Evolutionary conservation across 2,113 vertebrate genomes (phyloP).

Genomic region (Propithecus coquereli): DNA sequence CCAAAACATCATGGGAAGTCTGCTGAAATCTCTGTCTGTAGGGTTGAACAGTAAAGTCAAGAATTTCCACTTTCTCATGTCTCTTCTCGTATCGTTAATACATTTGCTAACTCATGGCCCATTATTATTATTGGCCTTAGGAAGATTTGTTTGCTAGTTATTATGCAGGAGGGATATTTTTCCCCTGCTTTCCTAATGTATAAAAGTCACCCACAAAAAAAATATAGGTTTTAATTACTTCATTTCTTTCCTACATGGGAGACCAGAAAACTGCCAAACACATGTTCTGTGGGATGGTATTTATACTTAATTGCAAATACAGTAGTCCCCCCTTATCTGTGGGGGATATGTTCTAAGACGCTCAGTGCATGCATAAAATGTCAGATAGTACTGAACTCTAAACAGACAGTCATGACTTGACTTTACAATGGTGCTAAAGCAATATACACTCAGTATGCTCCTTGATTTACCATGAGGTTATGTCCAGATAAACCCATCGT

Average conservation of each 20-base stretch:
- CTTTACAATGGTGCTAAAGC: not conserved
- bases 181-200: not conserved
- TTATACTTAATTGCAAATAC: not conserved
- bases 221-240: not conserved
- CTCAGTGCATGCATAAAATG: not conserved
- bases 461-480: not conserved
- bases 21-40: not conserved
- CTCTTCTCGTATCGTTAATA: not conserved
- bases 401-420: not conserved
- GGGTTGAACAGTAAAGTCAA: not conserved
- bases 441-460: not conserved
- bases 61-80: not conserved
- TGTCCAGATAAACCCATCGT: not conserved
- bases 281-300: not conserved
- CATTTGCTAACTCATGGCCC: not conserved
- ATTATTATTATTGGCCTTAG: not conserved
- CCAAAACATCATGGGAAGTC: not conserved
- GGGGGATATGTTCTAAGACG: not conserved
- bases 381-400: not conserved
- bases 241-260: not conserved
- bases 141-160: not conserved
- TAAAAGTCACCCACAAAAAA: not conserved
- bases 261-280: not conserved
- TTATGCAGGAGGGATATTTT: not conserved
- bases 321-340: not conserved